Evolutionary conservation across 2,113 vertebrate genomes (phyloP).

Genomic region (Galemys pyrenaicus): DNA sequence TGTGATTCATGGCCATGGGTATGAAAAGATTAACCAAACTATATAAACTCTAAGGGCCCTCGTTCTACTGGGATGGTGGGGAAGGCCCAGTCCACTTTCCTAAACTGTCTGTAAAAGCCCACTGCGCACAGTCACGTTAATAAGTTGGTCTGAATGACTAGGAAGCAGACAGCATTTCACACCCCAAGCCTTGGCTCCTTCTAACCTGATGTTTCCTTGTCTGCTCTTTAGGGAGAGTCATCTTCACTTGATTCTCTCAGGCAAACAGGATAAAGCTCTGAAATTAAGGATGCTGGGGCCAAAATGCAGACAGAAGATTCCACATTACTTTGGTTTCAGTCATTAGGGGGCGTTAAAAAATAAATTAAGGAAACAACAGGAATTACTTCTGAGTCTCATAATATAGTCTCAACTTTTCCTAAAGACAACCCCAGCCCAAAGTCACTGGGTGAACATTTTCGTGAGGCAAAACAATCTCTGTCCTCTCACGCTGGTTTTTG

Average conservation of each 20-base stretch:
- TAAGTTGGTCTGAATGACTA: background rate
- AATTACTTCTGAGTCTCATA: conserved; percentile 59
- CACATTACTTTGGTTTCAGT: conserved; percentile 85
- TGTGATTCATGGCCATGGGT: conserved; percentile 49
- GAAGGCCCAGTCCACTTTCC: conserved; percentile 3
- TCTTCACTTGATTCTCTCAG: conserved; percentile 40
- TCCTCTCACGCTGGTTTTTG: conserved; percentile 43
- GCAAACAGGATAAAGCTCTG: conserved; percentile 76
- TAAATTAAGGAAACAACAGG: conserved; percentile 75
- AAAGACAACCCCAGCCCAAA: conserved; percentile 4
- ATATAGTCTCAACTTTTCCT: conserved; percentile 61
- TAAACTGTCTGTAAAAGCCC: background rate
- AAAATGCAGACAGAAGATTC: conserved; percentile 62
- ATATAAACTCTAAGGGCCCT: background rate
- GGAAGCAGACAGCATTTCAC: conserved; percentile 6
- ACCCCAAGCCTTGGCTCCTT: conserved; percentile 43
- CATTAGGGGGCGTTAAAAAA: conserved; percentile 72
- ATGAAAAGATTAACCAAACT: conserved; percentile 60
- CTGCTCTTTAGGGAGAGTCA: conserved; percentile 59
- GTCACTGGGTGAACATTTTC: conserved; percentile 66
- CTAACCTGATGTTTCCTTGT: conserved; percentile 45
- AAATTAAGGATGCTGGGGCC: conserved; percentile 63
- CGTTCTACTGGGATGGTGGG: background rate
- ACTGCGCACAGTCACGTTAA: background rate
- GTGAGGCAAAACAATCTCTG: conserved; percentile 33